Evolutionary conservation across 2,888 invertebrate genomes (phyloP), one percentile per base, ranked within the genome.

Genomic region (Stenotaenia linearis): DNA sequence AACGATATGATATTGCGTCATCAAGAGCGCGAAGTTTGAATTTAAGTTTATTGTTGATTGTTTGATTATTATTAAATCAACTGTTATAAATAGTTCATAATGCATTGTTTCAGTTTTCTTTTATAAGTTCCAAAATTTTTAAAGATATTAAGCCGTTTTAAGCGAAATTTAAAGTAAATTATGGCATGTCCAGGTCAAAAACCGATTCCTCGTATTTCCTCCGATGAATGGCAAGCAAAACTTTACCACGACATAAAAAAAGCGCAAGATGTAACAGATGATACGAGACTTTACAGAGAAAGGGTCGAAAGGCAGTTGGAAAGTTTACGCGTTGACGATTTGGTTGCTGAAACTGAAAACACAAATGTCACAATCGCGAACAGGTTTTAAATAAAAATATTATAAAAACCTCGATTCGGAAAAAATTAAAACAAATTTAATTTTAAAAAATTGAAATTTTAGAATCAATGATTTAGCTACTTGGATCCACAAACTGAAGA

Each of bases 401-500:
- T n/a, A n/a, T n/a, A n/a, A n/a, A n/a, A n/a, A n/a, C n/a, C 4
- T 50, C 12, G 50, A 10, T 6, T 12, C 4, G 50, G 12, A 50
- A 50, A 56, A 56, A 15, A 7, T 6, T 10, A 50, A 50, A 15
- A 10, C 50, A 7, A 50, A 50, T 50, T 50, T 18, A n/a, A 7
- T 50, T 18, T 50, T 6, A 5, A 6, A 35, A 35, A 35, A 6
- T 35, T 35, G n/a, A n/a, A 35, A 35, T 56, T 61, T 12, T 10
- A 80, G 80, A 76, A 83, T 86, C 45, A 86, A 86, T 82, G 84
- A 85, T 78, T 86, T 87, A 79, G 83, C 86, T 75, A 84, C 85
- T 82, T 86, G 86, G 86, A 85, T 86, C 81, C 85, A 86, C 81
- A 86, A 85, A 77, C 82, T 87, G 56, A 85, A 86, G 83, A 85